phyloP scores from a whole-genome alignment of 2,797 vertebrate genomes.

The Myoxocephalus aenaeus region DNA sequence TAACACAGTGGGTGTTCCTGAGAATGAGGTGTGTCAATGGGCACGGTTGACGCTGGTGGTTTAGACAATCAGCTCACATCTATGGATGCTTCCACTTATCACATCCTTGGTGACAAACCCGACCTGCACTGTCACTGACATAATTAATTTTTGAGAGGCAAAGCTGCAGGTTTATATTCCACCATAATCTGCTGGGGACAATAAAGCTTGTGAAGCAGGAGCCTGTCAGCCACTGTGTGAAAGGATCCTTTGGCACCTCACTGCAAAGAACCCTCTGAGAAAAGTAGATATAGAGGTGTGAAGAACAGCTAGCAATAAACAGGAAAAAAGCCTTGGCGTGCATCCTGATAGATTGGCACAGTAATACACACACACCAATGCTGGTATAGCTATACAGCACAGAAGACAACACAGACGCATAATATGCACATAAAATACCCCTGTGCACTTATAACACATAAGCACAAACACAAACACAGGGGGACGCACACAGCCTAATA shows the following conservation, averaged over 20 bases:
- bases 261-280: slow-evolving; percentile 70
- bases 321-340: slow-evolving; percentile 60
- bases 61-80: slow-evolving; percentile 47
- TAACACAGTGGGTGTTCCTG: slow-evolving; percentile 46
- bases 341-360: slow-evolving; percentile 64
- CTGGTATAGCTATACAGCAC: slow-evolving; percentile 62
- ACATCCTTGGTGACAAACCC: slow-evolving; percentile 52
- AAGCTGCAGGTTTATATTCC: slow-evolving; percentile 67
- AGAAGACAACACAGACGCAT: slow-evolving; percentile 62
- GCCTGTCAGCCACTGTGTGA: slow-evolving; percentile 70
- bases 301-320: slow-evolving; percentile 71
- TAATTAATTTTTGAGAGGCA: slow-evolving; percentile 65
- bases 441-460: slow-evolving; percentile 59
- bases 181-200: slow-evolving; percentile 68
- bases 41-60: background rate
- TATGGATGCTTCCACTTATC: slow-evolving; percentile 44
- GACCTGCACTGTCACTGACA: slow-evolving; percentile 47
- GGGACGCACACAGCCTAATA: slow-evolving; percentile 59
- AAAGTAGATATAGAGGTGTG: slow-evolving; percentile 74
- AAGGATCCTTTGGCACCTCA: slow-evolving; percentile 73
- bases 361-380: slow-evolving; percentile 63
- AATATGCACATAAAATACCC: slow-evolving; percentile 62
- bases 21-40: slow-evolving; percentile 30
- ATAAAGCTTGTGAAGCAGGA: slow-evolving; percentile 67
- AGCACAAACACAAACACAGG: slow-evolving; percentile 46